phyloP scores from a whole-genome alignment of 1,140 invertebrate species.

The Saccostrea glomerata region DNA sequence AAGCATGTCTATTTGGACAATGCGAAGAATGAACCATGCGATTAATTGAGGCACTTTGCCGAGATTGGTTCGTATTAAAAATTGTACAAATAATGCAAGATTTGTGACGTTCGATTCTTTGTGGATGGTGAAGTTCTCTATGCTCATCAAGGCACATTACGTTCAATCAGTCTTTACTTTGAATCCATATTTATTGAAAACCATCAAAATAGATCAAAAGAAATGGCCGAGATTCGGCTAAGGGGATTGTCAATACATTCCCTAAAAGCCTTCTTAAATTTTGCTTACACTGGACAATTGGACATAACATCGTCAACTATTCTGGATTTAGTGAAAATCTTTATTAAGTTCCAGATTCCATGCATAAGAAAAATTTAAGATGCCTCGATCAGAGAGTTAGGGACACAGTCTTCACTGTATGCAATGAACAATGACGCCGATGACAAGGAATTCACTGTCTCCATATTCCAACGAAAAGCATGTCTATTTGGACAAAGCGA shows the following conservation, averaged over 20 bases:
- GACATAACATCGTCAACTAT: too few species aligned
- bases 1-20: background rate
- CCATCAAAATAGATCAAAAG: background rate
- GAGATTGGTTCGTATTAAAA: slow-evolving; percentile 26
- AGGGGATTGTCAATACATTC: slow-evolving; percentile 11
- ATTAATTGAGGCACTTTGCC: slow-evolving; percentile 28
- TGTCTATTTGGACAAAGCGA: too few species aligned
- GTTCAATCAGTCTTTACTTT: slow-evolving; percentile 35
- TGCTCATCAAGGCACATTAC: slow-evolving; percentile 24
- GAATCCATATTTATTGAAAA: slow-evolving; percentile 28
- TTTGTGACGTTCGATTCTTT: background rate
- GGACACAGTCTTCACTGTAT: too few species aligned
- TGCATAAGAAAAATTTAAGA: too few species aligned
- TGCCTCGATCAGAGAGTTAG: too few species aligned
- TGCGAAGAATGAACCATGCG: background rate
- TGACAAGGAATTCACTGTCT: too few species aligned
- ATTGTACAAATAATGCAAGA: background rate
- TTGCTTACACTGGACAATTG: too few species aligned
- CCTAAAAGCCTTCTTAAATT: background rate
- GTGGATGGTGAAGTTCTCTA: background rate
- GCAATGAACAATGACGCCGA: too few species aligned
- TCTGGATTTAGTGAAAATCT: too few species aligned
- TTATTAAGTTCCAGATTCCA: too few species aligned
- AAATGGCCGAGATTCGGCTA: slow-evolving; percentile 5
- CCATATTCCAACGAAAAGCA: too few species aligned